phyloP scores from a whole-genome alignment of 2,797 vertebrate genomes.

The Brachymystax lenok region DNA sequence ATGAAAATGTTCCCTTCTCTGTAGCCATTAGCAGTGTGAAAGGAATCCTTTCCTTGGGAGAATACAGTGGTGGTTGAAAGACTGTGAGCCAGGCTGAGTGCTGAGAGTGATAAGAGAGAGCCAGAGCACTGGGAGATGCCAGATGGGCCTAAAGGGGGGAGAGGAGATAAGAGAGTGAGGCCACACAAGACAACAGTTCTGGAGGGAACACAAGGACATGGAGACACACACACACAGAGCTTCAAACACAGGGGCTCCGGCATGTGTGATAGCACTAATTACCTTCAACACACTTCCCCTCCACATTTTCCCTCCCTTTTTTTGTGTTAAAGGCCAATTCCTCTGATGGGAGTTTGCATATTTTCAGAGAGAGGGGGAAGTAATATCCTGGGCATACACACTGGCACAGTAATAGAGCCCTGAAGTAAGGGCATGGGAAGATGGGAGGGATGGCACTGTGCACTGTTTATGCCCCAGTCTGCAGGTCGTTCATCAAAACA shows the following conservation, averaged over 20 bases:
- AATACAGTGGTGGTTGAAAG: conserved; percentile 59
- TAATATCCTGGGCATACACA: conserved; percentile 48
- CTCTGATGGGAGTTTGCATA: conserved; percentile 56
- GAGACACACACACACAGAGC: no score
- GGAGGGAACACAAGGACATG: no score
- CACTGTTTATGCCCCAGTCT: conserved; percentile 52
- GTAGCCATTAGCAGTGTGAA: conserved; percentile 76
- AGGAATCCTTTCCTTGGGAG: conserved; percentile 72
- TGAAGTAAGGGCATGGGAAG: conserved; percentile 40
- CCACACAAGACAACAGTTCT: conserved; percentile 31
- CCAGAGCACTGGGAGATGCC: conserved; percentile 44
- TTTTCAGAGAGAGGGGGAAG: conserved; percentile 53
- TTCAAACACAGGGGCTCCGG: conserved; percentile 30
- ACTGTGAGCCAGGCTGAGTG: conserved; percentile 47
- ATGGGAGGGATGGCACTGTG: conserved; percentile 18
- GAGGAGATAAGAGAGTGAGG: conserved; percentile 17
- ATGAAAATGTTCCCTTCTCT: conserved; percentile 75
- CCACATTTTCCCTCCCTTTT: conserved; percentile 48
- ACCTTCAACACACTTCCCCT: conserved; percentile 59
- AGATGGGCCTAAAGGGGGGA: conserved; percentile 43
- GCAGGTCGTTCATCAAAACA: conserved; percentile 65
- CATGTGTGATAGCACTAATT: conserved; percentile 65
- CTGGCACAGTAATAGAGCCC: conserved; percentile 44
- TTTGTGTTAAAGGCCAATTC: conserved; percentile 62
- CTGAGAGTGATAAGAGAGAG: conserved; percentile 66